These are phyloP conservation scores for Drosophila pegasa DNA, from an alignment of 2,888 invertebrate genomes.

Conservation along the genomic window DNA sequence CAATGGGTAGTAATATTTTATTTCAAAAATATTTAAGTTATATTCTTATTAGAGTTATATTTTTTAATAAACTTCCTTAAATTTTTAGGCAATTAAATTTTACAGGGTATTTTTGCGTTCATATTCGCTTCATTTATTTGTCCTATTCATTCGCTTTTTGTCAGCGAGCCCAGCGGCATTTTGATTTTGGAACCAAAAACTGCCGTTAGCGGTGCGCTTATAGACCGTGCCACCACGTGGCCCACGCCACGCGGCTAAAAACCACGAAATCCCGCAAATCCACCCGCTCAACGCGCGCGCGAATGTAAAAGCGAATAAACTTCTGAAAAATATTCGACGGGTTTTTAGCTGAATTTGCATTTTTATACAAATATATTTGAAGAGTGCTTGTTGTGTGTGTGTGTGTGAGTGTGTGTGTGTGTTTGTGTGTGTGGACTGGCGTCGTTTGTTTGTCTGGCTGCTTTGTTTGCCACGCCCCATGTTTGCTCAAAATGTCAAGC, in stretches of 20 bases:
- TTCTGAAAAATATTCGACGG: conserved; percentile 75
- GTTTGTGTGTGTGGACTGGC: conserved; percentile 27
- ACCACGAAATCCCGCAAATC: conserved; percentile 34
- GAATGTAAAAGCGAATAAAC: conserved; percentile 61
- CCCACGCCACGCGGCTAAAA: neutral
- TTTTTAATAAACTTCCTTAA: no score
- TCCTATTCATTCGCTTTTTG: conserved; percentile 34
- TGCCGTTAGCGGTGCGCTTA: conserved; percentile 58
- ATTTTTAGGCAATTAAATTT: neutral
- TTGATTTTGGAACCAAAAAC: conserved; percentile 77
- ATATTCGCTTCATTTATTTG: neutral
- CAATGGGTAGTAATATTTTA: no score
- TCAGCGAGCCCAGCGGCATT: conserved; percentile 58
- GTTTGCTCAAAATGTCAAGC: conserved; percentile 62
- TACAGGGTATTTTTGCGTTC: conserved; percentile 18
- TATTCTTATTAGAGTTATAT: no score
- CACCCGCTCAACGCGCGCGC: conserved; percentile 45
- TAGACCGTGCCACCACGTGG: conserved; percentile 29
- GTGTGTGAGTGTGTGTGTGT: conserved; percentile 4
- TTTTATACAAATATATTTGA: conserved; percentile 82
- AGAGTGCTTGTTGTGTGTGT: conserved; percentile 66
- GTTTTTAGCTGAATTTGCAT: conserved; percentile 82
- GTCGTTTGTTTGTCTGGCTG: conserved; percentile 62
- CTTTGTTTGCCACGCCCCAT: conserved; percentile 47
- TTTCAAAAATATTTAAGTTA: no score